Conservation (phyloP, 2,888 invertebrate species). For the Calliopum simillimum region DNA sequence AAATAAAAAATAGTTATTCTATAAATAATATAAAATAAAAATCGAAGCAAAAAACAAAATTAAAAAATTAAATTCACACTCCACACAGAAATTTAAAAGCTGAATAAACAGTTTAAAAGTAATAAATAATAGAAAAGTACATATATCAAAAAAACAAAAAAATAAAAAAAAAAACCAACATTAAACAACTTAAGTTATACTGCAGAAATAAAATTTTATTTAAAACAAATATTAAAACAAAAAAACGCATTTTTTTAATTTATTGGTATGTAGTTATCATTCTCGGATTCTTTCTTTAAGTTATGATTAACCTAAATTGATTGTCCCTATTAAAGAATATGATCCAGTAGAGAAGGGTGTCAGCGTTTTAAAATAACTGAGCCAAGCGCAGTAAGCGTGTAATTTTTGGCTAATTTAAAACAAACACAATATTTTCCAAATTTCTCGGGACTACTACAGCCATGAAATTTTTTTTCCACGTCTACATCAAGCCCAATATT, state of each 20-base stretch:
- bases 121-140: not conserved
- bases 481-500: too few relatives aligned
- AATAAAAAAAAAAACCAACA: slow-evolving; percentile 33
- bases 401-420: too few relatives aligned
- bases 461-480: too few relatives aligned
- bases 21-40: slow-evolving; percentile 44
- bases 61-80: slow-evolving; percentile 23
- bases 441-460: too few relatives aligned
- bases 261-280: not conserved
- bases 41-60: slow-evolving; percentile 6
- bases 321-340: too few relatives aligned
- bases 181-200: slow-evolving; percentile 25
- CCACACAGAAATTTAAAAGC: slow-evolving; percentile 28
- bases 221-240: slow-evolving; percentile 38
- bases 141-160: slow-evolving; percentile 13
- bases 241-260: slow-evolving; percentile 26
- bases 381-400: too few relatives aligned
- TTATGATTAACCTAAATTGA: too few relatives aligned
- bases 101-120: slow-evolving; percentile 21
- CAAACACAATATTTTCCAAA: too few relatives aligned
- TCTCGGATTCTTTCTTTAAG: not conserved
- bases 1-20: slow-evolving; percentile 42
- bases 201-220: slow-evolving; percentile 35
- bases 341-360: too few relatives aligned
- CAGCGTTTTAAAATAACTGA: too few relatives aligned